Evolutionary conservation across 2,888 invertebrate species (phyloP).

Genomic region (Thelaira solivaga): DNA sequence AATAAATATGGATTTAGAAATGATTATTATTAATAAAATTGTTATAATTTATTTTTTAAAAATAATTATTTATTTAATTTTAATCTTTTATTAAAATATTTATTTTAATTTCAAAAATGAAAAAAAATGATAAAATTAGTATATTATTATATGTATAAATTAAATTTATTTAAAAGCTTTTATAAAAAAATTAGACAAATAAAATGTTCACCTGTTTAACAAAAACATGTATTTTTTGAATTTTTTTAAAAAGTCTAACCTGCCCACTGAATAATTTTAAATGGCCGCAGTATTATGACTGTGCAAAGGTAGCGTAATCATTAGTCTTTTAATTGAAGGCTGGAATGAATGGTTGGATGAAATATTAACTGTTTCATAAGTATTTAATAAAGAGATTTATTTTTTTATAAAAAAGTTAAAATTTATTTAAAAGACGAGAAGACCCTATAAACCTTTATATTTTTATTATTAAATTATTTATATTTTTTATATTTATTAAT

Average conservation of each 20-base stretch:
- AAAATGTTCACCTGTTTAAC: conserved; percentile 84
- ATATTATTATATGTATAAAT: conserved; percentile 72
- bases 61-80: conserved; percentile 77
- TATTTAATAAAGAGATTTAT: conserved; percentile 79
- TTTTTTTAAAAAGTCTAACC: no score
- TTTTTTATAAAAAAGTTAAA: conserved; percentile 83
- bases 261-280: conserved; percentile 85
- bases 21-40: conserved; percentile 79
- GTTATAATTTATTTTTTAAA: conserved; percentile 78
- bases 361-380: conserved; percentile 81
- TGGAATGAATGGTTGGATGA: conserved; percentile 87
- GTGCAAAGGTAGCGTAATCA: conserved; percentile 90
- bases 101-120: conserved; percentile 76
- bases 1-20: conserved; percentile 80
- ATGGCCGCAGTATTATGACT: conserved; percentile 88
- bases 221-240: conserved; percentile 85
- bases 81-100: conserved; percentile 77
- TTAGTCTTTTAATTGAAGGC: conserved; percentile 88
- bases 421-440: conserved; percentile 80
- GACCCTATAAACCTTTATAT: no score
- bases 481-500: conserved; percentile 74
- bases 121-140: conserved; percentile 81
- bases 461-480: conserved; percentile 72
- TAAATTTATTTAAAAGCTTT: conserved; percentile 72
- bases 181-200: conserved; percentile 82